Conservation (phyloP, 2,113 vertebrate species). For the Gnathonemus longibarbis region DNA sequence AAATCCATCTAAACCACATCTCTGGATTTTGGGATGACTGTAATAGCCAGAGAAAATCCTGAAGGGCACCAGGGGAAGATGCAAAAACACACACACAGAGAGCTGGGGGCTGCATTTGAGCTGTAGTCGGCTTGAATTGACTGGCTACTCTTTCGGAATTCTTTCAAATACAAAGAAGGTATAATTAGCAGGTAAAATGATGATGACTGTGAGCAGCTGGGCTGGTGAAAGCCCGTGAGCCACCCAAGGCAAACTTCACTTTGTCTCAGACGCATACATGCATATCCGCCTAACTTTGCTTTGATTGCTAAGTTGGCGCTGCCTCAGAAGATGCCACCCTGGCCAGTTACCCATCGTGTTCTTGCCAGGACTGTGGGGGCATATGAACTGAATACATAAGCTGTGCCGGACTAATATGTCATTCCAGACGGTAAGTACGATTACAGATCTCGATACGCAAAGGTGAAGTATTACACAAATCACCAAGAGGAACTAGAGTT, state of each 20-base stretch:
- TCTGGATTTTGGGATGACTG: not conserved
- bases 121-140: not conserved
- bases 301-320: not conserved
- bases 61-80: not conserved
- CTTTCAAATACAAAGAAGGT: not conserved
- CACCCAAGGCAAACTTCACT: no score
- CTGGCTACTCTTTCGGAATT: not conserved
- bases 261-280: no score
- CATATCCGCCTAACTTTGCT: no score
- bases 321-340: not conserved
- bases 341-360: not conserved
- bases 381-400: not conserved
- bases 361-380: not conserved
- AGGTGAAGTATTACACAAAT: not conserved
- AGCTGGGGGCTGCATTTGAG: not conserved
- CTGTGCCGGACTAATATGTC: not conserved
- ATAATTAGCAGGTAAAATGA: not conserved
- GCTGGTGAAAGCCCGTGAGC: no score
- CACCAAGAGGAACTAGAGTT: not conserved
- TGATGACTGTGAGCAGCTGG: no score
- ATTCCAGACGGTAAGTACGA: not conserved
- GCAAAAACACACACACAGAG: not conserved
- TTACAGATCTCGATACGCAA: not conserved
- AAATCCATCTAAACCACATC: not conserved
- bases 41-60: not conserved